Evolutionary conservation across 2,113 vertebrate species (phyloP), one percentile per base, ranked within the genome.

Genomic region (Lepisosteus osseus): DNA sequence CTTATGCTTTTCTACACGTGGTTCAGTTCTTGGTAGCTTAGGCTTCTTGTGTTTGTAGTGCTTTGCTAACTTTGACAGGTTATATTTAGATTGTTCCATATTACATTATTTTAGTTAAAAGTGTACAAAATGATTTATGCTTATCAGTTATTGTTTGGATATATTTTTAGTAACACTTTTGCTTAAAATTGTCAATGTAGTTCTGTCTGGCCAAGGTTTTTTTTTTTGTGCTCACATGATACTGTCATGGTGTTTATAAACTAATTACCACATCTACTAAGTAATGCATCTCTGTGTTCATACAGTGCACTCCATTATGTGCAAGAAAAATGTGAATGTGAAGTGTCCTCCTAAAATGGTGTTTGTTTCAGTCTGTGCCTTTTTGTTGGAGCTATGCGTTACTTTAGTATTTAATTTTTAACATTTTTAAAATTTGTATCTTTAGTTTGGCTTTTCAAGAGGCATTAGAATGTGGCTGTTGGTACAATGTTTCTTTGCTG

Each of bases 101-200:
- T 78, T 76, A 84, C 73, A 84, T 84, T 87, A 81, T 84, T 88
- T 86, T 79, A 84, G 75, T 86, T 80, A 85, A 83, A 85, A 79
- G 80, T 74, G 79, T 83, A 78, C 76, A 84, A 80, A 65, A 65
- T 69, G 69, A 84, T 84, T 86, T 76, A 76, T 69, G 80, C 74
- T 74, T 73, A 72, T 78, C 72, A 64, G 70, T 63, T 55, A 3
- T 61, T 72, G 61, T 61, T 72, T 74, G 47, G 43, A 29, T 65
- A 62, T 65, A 68, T 72, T 66, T 55, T 3, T 56, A 69, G 29
- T 41, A 51, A 40, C 55, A 41, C 68, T 13, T 29, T 64, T 13
- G 12, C n/a, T 6, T 59, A n/a, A 59, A 59, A 7, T 65, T 68
- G 13, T 68, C 65, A 45, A 40, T 55, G 15, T 69, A 54, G 14